Evolutionary conservation across 2,113 vertebrate genomes (phyloP), one percentile per base, ranked within the genome.

Genomic region (Anoplopoma fimbria): DNA sequence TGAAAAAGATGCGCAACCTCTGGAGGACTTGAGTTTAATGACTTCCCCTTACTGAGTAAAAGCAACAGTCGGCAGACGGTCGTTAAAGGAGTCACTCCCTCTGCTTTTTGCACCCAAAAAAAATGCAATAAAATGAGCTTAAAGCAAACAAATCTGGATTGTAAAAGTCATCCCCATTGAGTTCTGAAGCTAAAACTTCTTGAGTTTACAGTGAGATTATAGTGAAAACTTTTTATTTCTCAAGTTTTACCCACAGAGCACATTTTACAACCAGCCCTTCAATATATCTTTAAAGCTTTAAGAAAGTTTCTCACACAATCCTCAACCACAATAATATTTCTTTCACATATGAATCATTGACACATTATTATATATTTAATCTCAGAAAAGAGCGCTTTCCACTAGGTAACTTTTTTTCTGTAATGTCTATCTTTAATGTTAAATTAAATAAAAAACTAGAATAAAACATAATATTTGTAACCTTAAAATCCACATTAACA

Each of bases 1-100:
- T 81, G 75, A 83, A 70, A n/a, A 81, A 84, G 75, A 87, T 73
- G 82, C 85, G 74, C 84, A 84, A 77, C 86, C 82, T 85, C 86
- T 90, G 77, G 74, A 90, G 80, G 81, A 83, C 77, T 78, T 83
- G 13, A 67, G 81, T 77, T 87, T 82, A 86, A 84, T 79, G 72
- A 13, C 79, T 90, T 84, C 88, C 91, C 89, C 71, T 81, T 89
- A 88, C 87, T 89, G 92, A 83, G 75, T 14, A 36, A 86, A 89
- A 80, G n/a, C 61, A 51, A 79, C 78, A 81, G 40, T 85, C 21
- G 0, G 25, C n/a, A 45, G 13, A 2, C 33, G 34, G 4, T 34
- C 74, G 53, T 29, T 73, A 57, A 89, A 8, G 31, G 0, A 81
- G 61, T 45, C 60, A 1, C 74, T 87, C 51, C 42, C 25, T 76